Evolutionary conservation across 2,113 vertebrate species (phyloP), one percentile per base, ranked within the genome.

Genomic region (Typhlomys cinereus): DNA sequence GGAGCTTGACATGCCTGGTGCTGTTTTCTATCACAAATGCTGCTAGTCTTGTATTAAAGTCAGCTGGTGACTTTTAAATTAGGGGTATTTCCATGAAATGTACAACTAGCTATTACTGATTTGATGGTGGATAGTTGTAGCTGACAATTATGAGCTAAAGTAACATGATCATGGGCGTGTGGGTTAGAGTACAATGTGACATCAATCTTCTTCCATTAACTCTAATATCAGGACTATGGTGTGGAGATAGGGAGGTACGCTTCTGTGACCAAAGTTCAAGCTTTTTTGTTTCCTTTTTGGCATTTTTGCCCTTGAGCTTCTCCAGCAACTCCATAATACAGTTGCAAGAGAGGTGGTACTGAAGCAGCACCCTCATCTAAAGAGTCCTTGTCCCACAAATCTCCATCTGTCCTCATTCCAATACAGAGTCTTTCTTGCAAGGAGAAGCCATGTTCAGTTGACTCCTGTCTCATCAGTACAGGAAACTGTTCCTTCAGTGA

Each of bases 11-110:
- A 36, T 31, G 2, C 27, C 29, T 71, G 54, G 5, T 76, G 48
- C 48, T 82, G 5, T 50, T 73, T 80, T 75, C 64, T 25, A 1
- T 90, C 41, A 76, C 23, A 31, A 92, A 46, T 73, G 7, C 48
- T 83, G 54, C 8, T 31, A 11, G 14, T 71, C 89, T 95, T 91
- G 0, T 41, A 13, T 75, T n/a, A 87, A 95, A 84, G 0, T 88
- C 76, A 95, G 95, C 78, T 14, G 92, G 81, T 88, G 25, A 54
- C 92, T 93, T 95, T 66, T 83, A 93, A 92, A 96, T 86, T 41
- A 59, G 41, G 88, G 0, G 1, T 79, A 90, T 7, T 93, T 97
- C 95, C 89, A 89, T 69, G 25, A 92, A 90, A 57, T 18, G 34
- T 46, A 66, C 73, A 96, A 76, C n/a, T 89, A 96, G 29, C 91